Conservation (phyloP, 2,888 invertebrate species). For the Philereme vetulata region DNA sequence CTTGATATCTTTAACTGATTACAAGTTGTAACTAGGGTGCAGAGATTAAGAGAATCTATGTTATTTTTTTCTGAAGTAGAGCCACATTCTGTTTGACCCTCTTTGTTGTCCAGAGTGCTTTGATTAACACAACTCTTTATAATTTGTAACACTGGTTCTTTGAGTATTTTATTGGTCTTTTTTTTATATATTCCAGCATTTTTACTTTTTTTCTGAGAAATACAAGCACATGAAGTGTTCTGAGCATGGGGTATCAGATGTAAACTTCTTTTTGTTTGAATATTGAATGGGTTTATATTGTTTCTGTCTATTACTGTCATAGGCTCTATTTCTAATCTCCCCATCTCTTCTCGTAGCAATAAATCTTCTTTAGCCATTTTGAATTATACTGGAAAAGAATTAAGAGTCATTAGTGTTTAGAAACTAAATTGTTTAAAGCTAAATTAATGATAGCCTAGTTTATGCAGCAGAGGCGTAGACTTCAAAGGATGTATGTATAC, state of each 20-base stretch:
- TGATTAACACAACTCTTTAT: conserved; percentile 55
- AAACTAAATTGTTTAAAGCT: no score
- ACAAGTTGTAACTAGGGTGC: conserved; percentile 72
- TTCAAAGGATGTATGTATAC: no score
- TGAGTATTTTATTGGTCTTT: conserved; percentile 76
- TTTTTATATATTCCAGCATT: conserved; percentile 63
- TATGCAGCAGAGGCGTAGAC: no score
- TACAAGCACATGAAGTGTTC: conserved; percentile 59
- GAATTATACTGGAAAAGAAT: conserved; percentile 40
- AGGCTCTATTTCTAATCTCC: conserved; percentile 83
- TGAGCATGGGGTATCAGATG: conserved; percentile 43
- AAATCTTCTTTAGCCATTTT: conserved; percentile 77
- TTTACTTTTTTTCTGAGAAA: conserved; percentile 51
- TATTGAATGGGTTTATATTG: conserved; percentile 64
- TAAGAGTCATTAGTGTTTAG: not conserved
- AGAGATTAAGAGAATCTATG: conserved; percentile 62
- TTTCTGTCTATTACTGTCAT: conserved; percentile 54
- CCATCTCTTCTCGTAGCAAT: conserved; percentile 79
- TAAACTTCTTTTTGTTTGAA: conserved; percentile 34
- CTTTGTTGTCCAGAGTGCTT: conserved; percentile 41
- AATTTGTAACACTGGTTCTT: conserved; percentile 83
- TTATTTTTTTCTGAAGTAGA: conserved; percentile 39
- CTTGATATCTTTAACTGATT: conserved; percentile 73
- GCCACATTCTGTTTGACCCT: conserved; percentile 29
- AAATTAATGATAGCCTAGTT: no score